These are phyloP conservation scores for Odontomachus brunneus DNA, from an alignment of 1,140 invertebrate species.

Conservation along the genomic window DNA sequence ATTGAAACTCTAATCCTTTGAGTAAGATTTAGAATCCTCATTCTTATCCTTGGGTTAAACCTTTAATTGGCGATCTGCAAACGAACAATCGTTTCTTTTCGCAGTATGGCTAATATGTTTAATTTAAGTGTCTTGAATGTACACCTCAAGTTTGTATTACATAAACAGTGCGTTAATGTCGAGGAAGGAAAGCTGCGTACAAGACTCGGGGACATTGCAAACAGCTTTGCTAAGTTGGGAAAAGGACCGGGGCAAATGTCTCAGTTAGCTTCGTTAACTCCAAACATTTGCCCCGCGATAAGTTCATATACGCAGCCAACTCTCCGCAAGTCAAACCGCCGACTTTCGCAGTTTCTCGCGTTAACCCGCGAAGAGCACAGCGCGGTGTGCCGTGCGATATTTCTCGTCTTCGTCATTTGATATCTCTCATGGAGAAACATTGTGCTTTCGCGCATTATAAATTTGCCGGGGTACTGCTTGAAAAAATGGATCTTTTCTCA, in stretches of 20 bases:
- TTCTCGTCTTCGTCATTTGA: not conserved
- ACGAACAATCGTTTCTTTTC: not conserved
- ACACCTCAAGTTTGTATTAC: not conserved
- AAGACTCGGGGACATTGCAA: not conserved
- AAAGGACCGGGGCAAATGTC: slow-evolving; percentile 21
- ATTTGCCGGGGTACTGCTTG: not conserved
- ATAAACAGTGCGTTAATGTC: slow-evolving; percentile 23
- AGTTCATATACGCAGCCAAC: slow-evolving; percentile 16
- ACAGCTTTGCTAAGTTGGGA: slow-evolving; percentile 19
- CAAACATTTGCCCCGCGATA: slow-evolving; percentile 40
- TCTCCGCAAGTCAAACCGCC: slow-evolving; percentile 31
- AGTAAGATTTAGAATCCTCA: no score
- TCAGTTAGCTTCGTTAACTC: slow-evolving; percentile 39
- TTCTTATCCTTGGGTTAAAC: not conserved
- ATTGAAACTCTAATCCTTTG: no score
- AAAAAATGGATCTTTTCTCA: not conserved
- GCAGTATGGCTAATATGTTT: not conserved
- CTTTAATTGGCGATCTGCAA: not conserved
- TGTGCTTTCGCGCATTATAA: not conserved
- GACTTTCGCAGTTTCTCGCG: slow-evolving; percentile 5
- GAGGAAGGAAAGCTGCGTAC: slow-evolving; percentile 1
- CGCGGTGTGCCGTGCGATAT: not conserved
- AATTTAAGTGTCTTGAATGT: not conserved
- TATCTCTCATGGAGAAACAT: not conserved
- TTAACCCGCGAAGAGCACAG: not conserved